Evolutionary conservation across 2,888 invertebrate species (phyloP), one percentile per base, ranked within the genome.

Genomic region (Chrysina gloriosa): DNA sequence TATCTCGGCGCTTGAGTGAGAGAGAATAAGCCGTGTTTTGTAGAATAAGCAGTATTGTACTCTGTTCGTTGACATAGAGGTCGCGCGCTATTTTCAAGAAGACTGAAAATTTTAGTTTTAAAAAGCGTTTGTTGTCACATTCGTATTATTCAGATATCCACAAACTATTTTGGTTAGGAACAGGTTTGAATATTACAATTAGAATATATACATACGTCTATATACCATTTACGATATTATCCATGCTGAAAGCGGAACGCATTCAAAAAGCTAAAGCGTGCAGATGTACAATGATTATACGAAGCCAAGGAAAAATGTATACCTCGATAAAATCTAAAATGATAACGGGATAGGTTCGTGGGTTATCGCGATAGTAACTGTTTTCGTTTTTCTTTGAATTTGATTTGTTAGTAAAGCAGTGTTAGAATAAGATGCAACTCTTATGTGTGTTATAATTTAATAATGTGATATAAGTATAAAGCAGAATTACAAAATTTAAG

Each of bases 121-220:
- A 58, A 58, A 52, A 52, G 52, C 52, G 36, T 39, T 58, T 23
- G 39, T 58, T 39, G 9, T 52, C 39, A 58, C 58, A 58, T 58
- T 39, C 58, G 19, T 54, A 56, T 36, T 56, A 23, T 36, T 34
- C 34, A 25, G 23, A 61, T 61, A 61, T 61, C 42, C 58, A 61
- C 58, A 61, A 42, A 42, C 58, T 45, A 39, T 27, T 61, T 39
- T 61, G 45, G 58, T 61, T 61, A 61, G 58, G 11, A 42, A 42
- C 58, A 61, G 25, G 58, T 61, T 61, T 61, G 58, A 61, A 61
- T 61, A 61, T 61, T 61, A 61, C 58, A 61, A 61, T 61, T 42
- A 39, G 42, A 42, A 42, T 11, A 19, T 27, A 25, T 3, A n/a
- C 58, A 42, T 61, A 45, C 58, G 42, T n/a, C n/a, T n/a, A n/a